Conservation (phyloP, 2,888 invertebrate genomes). For the Meteorus cinctellus region DNA sequence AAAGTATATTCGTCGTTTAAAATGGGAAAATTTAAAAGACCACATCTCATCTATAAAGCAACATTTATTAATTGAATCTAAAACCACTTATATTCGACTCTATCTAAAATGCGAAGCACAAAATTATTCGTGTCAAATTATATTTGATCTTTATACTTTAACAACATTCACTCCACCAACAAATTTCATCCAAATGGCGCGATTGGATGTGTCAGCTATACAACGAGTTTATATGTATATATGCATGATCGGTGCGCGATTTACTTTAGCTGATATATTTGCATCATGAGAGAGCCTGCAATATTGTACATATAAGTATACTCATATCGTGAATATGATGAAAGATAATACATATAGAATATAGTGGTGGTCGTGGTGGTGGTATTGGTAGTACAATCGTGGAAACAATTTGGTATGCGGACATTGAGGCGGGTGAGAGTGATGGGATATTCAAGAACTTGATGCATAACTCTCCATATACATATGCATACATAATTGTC, state of each 20-base stretch:
- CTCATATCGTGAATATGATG: slow-evolving; percentile 7
- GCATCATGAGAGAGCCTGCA: not conserved
- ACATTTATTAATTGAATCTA: too few species aligned
- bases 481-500: not conserved
- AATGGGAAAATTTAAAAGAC: too few species aligned
- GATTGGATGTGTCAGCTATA: slow-evolving; percentile 15
- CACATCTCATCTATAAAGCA: too few species aligned
- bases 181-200: slow-evolving; percentile 11
- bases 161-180: slow-evolving; percentile 7
- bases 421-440: slow-evolving; percentile 38
- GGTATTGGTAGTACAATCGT: not conserved
- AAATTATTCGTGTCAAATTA: not conserved
- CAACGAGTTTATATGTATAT: not conserved
- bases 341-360: slow-evolving; percentile 13
- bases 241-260: slow-evolving; percentile 22
- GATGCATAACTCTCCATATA: not conserved
- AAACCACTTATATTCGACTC: too few species aligned
- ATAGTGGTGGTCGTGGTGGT: not conserved
- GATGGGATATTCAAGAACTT: slow-evolving; percentile 18
- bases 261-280: not conserved
- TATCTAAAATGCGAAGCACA: not conserved
- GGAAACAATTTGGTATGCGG: slow-evolving; percentile 25
- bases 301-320: not conserved
- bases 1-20: too few species aligned
- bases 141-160: not conserved